These are phyloP conservation scores for Galerucella calmariensis DNA, from an alignment of 2,888 invertebrate species.

Conservation along the genomic window DNA sequence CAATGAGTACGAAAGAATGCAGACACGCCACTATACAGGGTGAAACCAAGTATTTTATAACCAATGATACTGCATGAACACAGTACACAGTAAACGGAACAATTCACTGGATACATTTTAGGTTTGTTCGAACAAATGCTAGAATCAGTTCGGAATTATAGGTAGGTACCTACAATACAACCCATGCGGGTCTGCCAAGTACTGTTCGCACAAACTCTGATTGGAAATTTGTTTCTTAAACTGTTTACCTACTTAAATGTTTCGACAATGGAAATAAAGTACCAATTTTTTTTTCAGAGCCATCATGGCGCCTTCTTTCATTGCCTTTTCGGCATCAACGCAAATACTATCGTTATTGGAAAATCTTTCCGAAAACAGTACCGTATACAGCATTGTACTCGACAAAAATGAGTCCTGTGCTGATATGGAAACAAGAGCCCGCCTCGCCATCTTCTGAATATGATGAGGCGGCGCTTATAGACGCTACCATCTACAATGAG, in stretches of 20 bases:
- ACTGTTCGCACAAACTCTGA: too few species aligned
- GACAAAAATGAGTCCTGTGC: constrained; percentile 55
- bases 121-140: too few species aligned
- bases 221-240: too few species aligned
- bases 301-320: constrained; percentile 81
- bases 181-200: too few species aligned
- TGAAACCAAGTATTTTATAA: not conserved
- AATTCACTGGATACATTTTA: too few species aligned
- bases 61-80: too few species aligned
- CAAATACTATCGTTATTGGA: constrained; percentile 53
- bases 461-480: constrained; percentile 57
- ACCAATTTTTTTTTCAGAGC: constrained; percentile 70
- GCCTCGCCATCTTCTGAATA: constrained; percentile 66
- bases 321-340: constrained; percentile 73
- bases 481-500: constrained; percentile 59
- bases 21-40: not conserved
- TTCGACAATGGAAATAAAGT: not conserved
- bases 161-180: too few species aligned
- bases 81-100: too few species aligned
- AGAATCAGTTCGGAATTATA: too few species aligned
- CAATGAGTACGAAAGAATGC: constrained; percentile 13
- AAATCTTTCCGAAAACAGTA: constrained; percentile 54
- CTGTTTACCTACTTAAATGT: too few species aligned
- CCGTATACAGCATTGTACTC: constrained; percentile 46
- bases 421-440: constrained; percentile 68